phyloP scores from a whole-genome alignment of 2,797 vertebrate genomes.

The Carcharodon carcharias region DNA sequence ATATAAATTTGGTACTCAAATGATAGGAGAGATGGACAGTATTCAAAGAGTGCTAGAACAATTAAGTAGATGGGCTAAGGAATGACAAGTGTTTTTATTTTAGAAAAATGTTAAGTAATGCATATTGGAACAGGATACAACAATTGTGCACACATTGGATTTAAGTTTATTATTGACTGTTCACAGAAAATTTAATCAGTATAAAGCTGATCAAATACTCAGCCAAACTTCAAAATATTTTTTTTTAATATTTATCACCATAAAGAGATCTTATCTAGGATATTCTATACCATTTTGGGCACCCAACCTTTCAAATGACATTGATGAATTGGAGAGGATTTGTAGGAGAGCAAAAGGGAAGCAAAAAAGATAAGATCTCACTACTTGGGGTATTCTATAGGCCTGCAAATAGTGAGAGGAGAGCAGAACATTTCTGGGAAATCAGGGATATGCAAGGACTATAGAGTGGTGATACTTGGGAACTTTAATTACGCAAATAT shows the following conservation, averaged over 20 bases:
- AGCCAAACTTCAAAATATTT: background rate
- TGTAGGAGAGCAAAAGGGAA: too few species aligned
- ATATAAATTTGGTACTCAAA: too few species aligned
- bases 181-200: background rate
- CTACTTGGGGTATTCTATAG: too few species aligned
- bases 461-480: background rate
- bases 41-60: too few species aligned
- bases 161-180: background rate
- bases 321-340: too few species aligned
- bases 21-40: too few species aligned
- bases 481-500: background rate
- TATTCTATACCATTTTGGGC: background rate
- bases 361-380: too few species aligned
- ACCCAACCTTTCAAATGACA: background rate
- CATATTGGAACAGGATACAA: too few species aligned
- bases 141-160: background rate
- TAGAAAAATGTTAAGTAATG: too few species aligned
- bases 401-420: background rate
- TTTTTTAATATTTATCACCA: background rate
- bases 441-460: background rate
- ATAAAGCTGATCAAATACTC: background rate
- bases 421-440: background rate
- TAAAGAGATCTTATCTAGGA: background rate
- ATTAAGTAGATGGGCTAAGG: too few species aligned
- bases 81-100: too few species aligned